phyloP scores from a whole-genome alignment of 2,888 invertebrate species.

The Trypoxylon attenuatum region DNA sequence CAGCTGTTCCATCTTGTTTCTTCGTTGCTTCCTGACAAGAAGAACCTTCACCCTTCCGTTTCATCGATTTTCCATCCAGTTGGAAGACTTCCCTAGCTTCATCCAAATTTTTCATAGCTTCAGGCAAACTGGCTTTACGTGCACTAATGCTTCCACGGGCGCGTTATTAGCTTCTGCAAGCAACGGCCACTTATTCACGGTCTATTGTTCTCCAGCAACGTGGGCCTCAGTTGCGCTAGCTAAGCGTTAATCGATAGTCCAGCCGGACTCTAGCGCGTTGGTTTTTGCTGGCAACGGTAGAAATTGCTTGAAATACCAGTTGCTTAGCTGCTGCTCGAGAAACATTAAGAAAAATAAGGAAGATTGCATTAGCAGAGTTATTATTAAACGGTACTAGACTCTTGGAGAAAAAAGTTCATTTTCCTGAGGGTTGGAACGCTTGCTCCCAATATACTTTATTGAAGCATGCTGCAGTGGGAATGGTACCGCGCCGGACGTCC shows the following conservation, averaged over 20 bases:
- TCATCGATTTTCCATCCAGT: neutral
- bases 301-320: neutral
- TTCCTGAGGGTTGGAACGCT: too few relatives aligned
- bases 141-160: slow-evolving; percentile 15
- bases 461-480: too few relatives aligned
- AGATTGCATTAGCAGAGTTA: too few relatives aligned
- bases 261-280: neutral
- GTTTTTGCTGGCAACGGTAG: neutral
- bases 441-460: too few relatives aligned
- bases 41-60: too few relatives aligned
- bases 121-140: neutral
- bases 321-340: neutral
- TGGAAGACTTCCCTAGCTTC: slow-evolving; percentile 1
- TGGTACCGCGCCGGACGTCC: too few relatives aligned
- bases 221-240: slow-evolving; percentile 9
- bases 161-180: slow-evolving; percentile 30
- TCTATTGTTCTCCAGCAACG: slow-evolving; percentile 31
- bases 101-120: neutral
- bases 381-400: too few relatives aligned
- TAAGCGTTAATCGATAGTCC: slow-evolving; percentile 37
- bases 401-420: too few relatives aligned
- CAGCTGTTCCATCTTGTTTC: neutral
- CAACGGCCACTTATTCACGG: slow-evolving; percentile 34
- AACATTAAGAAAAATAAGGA: neutral
- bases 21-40: neutral